Percentiles rank a stretch among this genome's conserved stretches.
phyloP scores from a whole-genome alignment of 2,797 vertebrate genomes.

The Microhierax caerulescens region DNA sequence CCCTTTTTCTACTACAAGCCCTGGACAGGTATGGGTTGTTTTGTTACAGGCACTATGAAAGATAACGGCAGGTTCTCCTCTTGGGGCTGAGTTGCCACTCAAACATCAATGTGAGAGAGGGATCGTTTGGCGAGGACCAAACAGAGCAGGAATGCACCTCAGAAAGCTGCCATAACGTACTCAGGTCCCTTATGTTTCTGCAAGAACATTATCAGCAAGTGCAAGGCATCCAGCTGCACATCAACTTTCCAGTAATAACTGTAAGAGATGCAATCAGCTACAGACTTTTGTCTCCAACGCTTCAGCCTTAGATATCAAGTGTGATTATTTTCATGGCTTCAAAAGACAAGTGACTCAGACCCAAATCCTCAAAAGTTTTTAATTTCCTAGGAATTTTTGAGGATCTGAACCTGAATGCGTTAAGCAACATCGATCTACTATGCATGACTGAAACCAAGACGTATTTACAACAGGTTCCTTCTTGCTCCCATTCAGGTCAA shows the following conservation, averaged over 20 bases:
- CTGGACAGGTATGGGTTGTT: neutral
- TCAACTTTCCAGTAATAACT: neutral
- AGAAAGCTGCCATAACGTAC: neutral
- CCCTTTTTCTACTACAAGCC: neutral
- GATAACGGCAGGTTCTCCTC: neutral
- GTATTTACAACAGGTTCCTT: neutral
- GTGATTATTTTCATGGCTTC: neutral
- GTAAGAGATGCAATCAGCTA: neutral
- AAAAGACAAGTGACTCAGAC: neutral
- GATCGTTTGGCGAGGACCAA: neutral
- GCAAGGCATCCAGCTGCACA: neutral
- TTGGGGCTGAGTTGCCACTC: neutral
- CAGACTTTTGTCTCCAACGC: neutral
- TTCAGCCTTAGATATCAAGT: neutral
- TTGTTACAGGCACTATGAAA: neutral
- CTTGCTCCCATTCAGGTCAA: neutral
- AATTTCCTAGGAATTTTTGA: neutral
- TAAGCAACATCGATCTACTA: neutral
- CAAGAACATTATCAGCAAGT: neutral
- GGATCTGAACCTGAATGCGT: neutral
- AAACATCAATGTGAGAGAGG: neutral
- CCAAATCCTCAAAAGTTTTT: neutral
- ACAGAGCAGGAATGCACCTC: neutral
- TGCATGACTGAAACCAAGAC: neutral
- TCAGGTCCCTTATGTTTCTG: fast-evolving